Percentiles rank a stretch among this genome's conserved stretches.
phyloP scores from a whole-genome alignment of 2,113 vertebrate genomes.

The Charadrius vociferus region DNA sequence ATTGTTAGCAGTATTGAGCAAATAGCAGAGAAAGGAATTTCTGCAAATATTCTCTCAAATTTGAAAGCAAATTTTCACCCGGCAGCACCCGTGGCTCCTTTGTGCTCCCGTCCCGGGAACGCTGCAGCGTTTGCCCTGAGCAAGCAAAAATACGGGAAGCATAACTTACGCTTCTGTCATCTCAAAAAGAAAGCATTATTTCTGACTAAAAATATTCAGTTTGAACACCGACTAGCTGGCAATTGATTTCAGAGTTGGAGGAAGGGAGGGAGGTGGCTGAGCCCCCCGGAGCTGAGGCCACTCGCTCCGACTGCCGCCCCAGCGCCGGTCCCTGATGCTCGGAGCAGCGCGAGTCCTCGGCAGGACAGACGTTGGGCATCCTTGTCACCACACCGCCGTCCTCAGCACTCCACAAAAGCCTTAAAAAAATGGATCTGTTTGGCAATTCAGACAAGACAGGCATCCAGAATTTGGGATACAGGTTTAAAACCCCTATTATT shows the following conservation, averaged over 20 bases:
- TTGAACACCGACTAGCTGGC: neutral
- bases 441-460: neutral
- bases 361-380: neutral
- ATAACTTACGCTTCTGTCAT: neutral
- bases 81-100: neutral
- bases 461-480: neutral
- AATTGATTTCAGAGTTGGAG: neutral
- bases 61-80: neutral
- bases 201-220: neutral
- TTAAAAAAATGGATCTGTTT: neutral
- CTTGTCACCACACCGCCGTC: fast-evolving
- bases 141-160: conserved; percentile 5
- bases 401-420: neutral
- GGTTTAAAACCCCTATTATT: conserved; percentile 27
- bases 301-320: fast-evolving
- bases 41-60: neutral
- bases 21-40: neutral
- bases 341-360: fast-evolving
- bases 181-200: neutral
- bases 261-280: neutral
- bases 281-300: fast-evolving
- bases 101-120: neutral
- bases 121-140: neutral
- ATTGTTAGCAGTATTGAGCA: conserved; percentile 20
- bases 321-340: neutral